Conservation (phyloP, 2,888 invertebrate genomes). For the Drosophila pseudotakahashii region DNA sequence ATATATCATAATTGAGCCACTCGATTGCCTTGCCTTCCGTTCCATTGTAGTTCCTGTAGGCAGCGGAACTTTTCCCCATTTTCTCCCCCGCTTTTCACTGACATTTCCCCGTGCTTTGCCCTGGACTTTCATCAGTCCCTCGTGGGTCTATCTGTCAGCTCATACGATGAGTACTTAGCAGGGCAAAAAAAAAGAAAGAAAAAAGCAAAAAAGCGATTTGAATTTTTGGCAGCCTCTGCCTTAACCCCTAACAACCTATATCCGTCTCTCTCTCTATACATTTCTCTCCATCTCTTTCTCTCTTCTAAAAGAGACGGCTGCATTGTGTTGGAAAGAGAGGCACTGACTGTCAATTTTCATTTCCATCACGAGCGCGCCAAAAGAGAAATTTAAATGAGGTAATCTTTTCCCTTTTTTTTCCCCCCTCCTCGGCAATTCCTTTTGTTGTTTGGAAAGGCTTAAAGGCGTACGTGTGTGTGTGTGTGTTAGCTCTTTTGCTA, state of each 20-base stretch:
- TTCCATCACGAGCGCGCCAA: constrained; percentile 48
- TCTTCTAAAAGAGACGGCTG: not conserved
- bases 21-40: constrained; percentile 12
- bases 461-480: constrained; percentile 22
- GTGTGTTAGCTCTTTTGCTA: constrained; percentile 42
- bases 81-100: not conserved
- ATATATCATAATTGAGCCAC: constrained; percentile 31
- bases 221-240: constrained; percentile 28
- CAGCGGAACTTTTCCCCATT: constrained; percentile 2
- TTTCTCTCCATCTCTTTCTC: no score
- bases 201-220: constrained; percentile 24
- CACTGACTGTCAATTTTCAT: constrained; percentile 46
- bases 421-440: not conserved
- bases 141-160: constrained; percentile 32
- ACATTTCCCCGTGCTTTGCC: not conserved
- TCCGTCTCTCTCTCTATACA: not conserved
- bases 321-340: not conserved
- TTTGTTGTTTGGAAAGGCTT: constrained; percentile 38
- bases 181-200: not conserved
- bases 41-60: constrained; percentile 24
- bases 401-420: constrained; percentile 16
- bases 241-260: constrained; percentile 17
- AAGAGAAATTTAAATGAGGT: constrained; percentile 71
- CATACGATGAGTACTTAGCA: constrained; percentile 23
- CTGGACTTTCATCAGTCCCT: constrained; percentile 15